These are phyloP conservation scores for Papilio helenus DNA, from an alignment of 1,140 invertebrate species.

Conservation along the genomic window DNA sequence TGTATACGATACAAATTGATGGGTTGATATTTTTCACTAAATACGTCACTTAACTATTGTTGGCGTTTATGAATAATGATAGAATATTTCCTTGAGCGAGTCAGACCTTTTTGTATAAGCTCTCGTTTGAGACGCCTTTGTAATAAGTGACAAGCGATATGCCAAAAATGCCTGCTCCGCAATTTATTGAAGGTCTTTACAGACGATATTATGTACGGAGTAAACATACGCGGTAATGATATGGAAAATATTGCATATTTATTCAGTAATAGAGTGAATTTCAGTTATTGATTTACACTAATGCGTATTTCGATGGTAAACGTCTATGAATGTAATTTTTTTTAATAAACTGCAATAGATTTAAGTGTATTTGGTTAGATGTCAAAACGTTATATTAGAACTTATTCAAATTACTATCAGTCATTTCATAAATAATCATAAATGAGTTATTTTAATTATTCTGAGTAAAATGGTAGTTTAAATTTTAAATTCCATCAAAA, in stretches of 20 bases:
- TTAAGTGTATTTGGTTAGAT: background rate
- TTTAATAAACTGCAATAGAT: background rate
- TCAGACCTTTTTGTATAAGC: constrained; percentile 69
- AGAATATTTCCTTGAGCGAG: constrained; percentile 74
- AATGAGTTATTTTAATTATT: background rate
- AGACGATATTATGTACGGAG: background rate
- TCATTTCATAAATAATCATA: too few relatives aligned
- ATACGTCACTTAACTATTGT: constrained; percentile 72
- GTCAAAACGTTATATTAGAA: background rate
- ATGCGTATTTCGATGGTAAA: background rate
- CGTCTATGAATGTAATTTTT: background rate
- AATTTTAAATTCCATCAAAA: background rate
- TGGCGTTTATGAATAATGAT: constrained; percentile 77
- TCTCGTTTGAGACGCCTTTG: constrained; percentile 50
- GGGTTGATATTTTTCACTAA: constrained; percentile 75
- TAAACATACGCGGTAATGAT: constrained; percentile 11
- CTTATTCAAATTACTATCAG: too few relatives aligned
- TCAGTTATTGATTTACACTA: background rate
- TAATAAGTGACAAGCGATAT: constrained; percentile 42
- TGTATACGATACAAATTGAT: constrained; percentile 49
- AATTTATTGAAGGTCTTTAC: constrained; percentile 24
- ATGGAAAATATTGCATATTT: background rate
- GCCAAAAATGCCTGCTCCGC: constrained; percentile 14
- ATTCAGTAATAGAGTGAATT: background rate
- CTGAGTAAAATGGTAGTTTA: background rate